Base-by-base conservation (phyloP, 2,113 vertebrate species). In the Tylochromis polylepis region DNA sequence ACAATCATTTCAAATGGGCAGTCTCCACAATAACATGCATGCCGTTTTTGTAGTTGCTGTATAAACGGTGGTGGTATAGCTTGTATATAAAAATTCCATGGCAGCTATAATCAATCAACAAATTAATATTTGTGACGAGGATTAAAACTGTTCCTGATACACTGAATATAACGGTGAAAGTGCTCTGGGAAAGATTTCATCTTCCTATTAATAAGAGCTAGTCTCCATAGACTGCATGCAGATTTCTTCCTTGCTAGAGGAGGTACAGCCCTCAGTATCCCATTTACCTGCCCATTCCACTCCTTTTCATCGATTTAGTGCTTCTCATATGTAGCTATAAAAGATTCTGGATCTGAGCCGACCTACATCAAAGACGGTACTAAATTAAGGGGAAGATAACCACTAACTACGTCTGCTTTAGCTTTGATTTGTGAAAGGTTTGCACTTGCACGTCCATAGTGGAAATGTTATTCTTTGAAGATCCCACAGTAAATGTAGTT, bases 241-340 rank as follows among this genome's bases (percentile, higher is more conserved):
- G 88, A 85, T 94, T 85, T 90, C 89, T 93, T 85, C 22, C 38
- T 82, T 57, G 43, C 79, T 59, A 22, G 57, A 85, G 55, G 75
- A 81, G 31, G 31, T 84, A 57, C 85, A 59, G 57, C 86, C 60
- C 55, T 86, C 81, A 41, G 84, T 84, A 89, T 88, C 67, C 87
- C 80, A 59, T 93, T 93, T 89, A 93, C 83, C 56, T 34, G 58
- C 70, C 83, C 70, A 79, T 88, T 90, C 72, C 31, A 41, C 65
- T 89, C 18, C 53, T 91, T 90, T 85, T 88, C 34, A 65, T 55
- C 81, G 46, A 94, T 94, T 94, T 88, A 94, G 38, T 79, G 83
- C 46, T 83, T 92, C 79, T 84, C 29, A 59, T 70, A 79, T 36
- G 77, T 80, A 82, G 84, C 88, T 81, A 87, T 90, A 86, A 94